These are phyloP conservation scores for Diprion similis DNA, from an alignment of 1,140 invertebrate genomes.

Conservation along the genomic window DNA sequence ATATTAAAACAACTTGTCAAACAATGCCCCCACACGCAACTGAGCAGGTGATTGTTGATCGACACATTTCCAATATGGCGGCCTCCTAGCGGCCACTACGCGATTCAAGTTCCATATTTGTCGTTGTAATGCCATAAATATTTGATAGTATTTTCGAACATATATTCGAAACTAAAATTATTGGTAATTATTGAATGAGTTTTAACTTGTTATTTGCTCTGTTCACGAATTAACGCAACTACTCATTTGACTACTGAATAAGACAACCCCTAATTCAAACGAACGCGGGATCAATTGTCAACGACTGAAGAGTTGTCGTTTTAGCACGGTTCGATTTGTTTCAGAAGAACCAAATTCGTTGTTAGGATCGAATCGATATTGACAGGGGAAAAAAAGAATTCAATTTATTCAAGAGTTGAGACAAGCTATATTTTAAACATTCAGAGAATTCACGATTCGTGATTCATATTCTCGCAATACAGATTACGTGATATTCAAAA, in stretches of 20 bases:
- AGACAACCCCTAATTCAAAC: not conserved
- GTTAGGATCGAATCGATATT: too few relatives aligned
- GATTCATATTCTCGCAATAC: too few relatives aligned
- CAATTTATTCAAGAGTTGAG: too few relatives aligned
- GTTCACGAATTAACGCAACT: not conserved
- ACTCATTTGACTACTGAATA: not conserved
- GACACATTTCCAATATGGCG: constrained; percentile 34
- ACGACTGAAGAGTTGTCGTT: too few relatives aligned
- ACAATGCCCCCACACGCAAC: constrained; percentile 6
- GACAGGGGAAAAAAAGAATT: too few relatives aligned
- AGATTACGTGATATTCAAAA: too few relatives aligned
- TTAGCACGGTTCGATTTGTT: too few relatives aligned
- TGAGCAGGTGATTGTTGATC: constrained; percentile 33
- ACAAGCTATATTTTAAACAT: too few relatives aligned
- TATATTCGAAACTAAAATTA: too few relatives aligned
- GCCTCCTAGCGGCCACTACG: constrained; percentile 24
- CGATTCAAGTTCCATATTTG: constrained; percentile 12
- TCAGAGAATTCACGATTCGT: too few relatives aligned
- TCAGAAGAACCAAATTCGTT: too few relatives aligned
- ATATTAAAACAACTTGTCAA: constrained; percentile 15
- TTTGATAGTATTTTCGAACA: not conserved
- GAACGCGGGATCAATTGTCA: not conserved
- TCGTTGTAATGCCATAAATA: not conserved
- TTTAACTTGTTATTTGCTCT: not conserved
- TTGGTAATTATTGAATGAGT: too few relatives aligned